These are phyloP conservation scores for Silvanus unidentatus DNA, from an alignment of 2,888 invertebrate species.

Conservation along the genomic window DNA sequence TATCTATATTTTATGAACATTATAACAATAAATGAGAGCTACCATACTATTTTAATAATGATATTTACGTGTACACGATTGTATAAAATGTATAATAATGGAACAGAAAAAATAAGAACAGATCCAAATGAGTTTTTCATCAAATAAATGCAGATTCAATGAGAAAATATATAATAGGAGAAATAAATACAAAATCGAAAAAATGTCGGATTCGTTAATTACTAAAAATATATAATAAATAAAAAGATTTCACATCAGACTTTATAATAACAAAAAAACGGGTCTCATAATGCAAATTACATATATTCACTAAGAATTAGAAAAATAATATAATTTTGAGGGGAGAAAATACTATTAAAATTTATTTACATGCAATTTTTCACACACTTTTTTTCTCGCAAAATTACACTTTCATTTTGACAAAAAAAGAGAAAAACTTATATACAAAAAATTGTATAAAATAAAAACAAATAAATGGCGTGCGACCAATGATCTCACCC, in stretches of 20 bases:
- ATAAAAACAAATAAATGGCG: too few species aligned
- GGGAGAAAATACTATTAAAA: constrained; percentile 33
- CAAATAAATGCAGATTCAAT: constrained; percentile 29
- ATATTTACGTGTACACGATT: constrained; percentile 40
- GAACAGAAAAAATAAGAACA: constrained; percentile 28
- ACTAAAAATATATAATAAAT: constrained; percentile 40
- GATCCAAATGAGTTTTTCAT: constrained; percentile 39
- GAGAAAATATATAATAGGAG: constrained; percentile 12
- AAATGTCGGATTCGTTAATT: constrained; percentile 11
- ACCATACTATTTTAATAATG: constrained; percentile 38
- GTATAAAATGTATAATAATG: constrained; percentile 26
- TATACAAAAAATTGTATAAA: too few species aligned
- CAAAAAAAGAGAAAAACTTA: too few species aligned
- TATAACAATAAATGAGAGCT: constrained; percentile 48
- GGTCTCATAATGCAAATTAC: constrained; percentile 19
- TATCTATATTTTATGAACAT: constrained; percentile 44
- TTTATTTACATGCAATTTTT: constrained; percentile 40
- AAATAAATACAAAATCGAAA: constrained; percentile 31
- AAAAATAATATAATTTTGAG: constrained; percentile 24
- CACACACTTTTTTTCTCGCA: constrained; percentile 25
- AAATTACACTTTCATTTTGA: too few species aligned
- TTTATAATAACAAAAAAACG: constrained; percentile 21
- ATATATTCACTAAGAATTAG: constrained; percentile 21
- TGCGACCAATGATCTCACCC: too few species aligned
- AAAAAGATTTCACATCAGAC: constrained; percentile 40